Evolutionary conservation across 2,888 invertebrate species (phyloP), one percentile per base, ranked within the genome.

Genomic region (Diogma glabrata): DNA sequence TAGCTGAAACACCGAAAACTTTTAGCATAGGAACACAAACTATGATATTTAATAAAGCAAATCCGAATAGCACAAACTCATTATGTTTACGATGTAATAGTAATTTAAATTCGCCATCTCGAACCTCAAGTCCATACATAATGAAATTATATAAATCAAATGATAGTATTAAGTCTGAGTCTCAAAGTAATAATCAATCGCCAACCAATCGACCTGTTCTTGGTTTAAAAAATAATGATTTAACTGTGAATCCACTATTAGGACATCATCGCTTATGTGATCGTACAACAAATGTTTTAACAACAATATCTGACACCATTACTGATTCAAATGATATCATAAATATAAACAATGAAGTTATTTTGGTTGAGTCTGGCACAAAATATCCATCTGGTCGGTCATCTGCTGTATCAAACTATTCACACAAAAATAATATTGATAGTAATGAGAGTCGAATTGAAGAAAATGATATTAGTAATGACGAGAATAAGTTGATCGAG

Each of bases 1-100:
- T 75, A 48, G 66, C 67, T 71, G 81, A 67, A 72, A 78, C 66
- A 67, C 76, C 62, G 67, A 73, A 75, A 72, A 65, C 79, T 74
- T 70, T 67, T 59, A 75, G 77, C 24, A 74, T 80, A 22, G 75
- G 79, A 16, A 82, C 81, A 1, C 84, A 84, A 66, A 84, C 84
- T 17, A 77, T 67, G 0, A 60, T 65, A 20, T 59, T 75, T 3
- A 75, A 76, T 46, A 69, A 72, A 59, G 73, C 72, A 56, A 72
- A 71, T 55, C 20, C 40, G n/a, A 22, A 23, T 12, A 43, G 70
- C 69, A 53, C 57, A 17, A 56, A 58, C 36, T 65, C 67, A 51
- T 63, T 78, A 3, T 83, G 82, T 59, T 64, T 78, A 52, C 76
- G 75, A 56, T 83, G 82, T 60, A 80, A 81, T 61, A 72, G 76